These are phyloP conservation scores for Brotogeris chrysoptera DNA, from an alignment of 2,797 vertebrate species.

Conservation along the genomic window DNA sequence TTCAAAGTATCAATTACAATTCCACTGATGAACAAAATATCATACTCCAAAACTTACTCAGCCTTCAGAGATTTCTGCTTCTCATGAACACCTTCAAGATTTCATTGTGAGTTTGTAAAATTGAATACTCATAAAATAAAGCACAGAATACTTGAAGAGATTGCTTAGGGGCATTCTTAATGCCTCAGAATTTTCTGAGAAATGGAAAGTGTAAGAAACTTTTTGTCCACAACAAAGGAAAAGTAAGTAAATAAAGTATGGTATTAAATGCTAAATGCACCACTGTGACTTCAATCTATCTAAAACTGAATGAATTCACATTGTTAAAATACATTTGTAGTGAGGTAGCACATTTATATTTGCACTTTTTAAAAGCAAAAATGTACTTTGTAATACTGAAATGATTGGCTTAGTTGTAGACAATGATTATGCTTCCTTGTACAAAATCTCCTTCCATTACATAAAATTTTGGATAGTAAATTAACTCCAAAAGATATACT, in stretches of 20 bases:
- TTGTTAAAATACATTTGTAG: background rate
- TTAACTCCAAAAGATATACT: background rate
- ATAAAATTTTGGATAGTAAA: background rate
- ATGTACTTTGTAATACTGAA: background rate
- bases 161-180: background rate
- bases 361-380: background rate
- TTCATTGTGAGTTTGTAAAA: background rate
- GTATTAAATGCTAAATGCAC: background rate
- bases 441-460: background rate
- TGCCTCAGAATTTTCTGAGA: background rate
- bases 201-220: background rate
- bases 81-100: background rate
- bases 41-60: background rate
- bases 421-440: background rate
- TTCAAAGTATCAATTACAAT: background rate
- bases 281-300: background rate
- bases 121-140: background rate
- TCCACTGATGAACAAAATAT: background rate
- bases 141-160: background rate
- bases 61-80: background rate
- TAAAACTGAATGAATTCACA: background rate
- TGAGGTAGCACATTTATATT: background rate
- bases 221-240: background rate
- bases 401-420: background rate
- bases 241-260: background rate